Percentiles rank a stretch among this genome's conserved stretches.
Conservation (phyloP, 2,113 vertebrate species). For the Kobus ellipsiprymnus region DNA sequence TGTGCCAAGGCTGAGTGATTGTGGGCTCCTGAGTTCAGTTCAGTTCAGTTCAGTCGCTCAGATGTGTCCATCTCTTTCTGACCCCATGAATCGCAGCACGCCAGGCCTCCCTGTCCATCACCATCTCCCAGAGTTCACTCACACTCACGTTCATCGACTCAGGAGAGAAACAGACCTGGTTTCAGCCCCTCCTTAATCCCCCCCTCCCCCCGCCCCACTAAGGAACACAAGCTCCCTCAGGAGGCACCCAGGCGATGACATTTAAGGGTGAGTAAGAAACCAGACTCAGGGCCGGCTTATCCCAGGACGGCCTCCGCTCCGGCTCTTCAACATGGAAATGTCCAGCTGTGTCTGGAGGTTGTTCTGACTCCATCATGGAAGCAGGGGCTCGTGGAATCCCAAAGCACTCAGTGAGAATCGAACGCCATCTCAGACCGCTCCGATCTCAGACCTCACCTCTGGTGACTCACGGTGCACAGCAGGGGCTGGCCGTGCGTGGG, state of each 20-base stretch:
- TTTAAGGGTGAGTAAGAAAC: background rate
- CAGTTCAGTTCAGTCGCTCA: too few species aligned
- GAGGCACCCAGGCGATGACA: rapidly evolving
- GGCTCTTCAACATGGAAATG: too few species aligned
- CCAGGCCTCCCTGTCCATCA: too few species aligned
- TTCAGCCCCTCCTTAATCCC: background rate
- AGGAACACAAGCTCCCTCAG: too few species aligned
- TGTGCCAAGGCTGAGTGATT: background rate
- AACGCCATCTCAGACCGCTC: rapidly evolving
- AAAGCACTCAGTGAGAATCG: rapidly evolving
- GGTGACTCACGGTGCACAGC: background rate
- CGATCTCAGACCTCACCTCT: background rate
- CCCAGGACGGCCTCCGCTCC: rapidly evolving
- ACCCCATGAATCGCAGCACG: too few species aligned
- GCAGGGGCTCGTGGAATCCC: background rate
- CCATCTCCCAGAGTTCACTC: too few species aligned
- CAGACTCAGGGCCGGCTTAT: background rate
- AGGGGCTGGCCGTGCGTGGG: rapidly evolving
- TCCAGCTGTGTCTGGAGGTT: background rate
- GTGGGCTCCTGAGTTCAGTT: background rate
- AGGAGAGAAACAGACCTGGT: background rate
- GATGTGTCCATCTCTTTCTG: too few species aligned
- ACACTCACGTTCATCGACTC: too few species aligned
- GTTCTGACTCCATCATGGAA: background rate
- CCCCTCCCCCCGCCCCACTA: rapidly evolving